These are phyloP conservation scores for Sclerurus mexicanus DNA, from an alignment of 2,113 vertebrate species.

Conservation along the genomic window DNA sequence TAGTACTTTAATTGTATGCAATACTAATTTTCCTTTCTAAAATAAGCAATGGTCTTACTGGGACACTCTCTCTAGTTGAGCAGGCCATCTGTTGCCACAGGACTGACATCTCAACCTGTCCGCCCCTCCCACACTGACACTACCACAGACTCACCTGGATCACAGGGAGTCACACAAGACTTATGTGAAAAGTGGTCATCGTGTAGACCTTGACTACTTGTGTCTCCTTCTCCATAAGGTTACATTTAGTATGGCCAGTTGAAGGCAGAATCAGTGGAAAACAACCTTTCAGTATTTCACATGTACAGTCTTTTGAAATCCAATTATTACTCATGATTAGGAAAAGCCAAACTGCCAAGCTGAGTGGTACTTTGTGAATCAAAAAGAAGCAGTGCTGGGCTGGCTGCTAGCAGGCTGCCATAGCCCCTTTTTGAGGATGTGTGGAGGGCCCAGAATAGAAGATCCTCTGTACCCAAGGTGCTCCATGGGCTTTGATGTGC, in stretches of 20 bases:
- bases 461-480: accelerated
- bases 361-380: background rate
- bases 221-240: background rate
- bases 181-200: background rate
- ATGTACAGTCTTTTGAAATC: accelerated
- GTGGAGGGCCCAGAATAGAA: background rate
- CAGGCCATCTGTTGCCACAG: background rate
- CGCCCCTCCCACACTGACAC: background rate
- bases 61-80: background rate
- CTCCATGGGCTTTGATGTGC: background rate
- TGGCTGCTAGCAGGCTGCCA: background rate
- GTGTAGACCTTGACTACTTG: background rate
- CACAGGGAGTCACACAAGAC: background rate
- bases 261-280: background rate
- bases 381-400: background rate
- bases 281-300: background rate
- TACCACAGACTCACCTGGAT: background rate
- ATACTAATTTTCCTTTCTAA: background rate
- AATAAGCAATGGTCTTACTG: background rate
- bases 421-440: accelerated
- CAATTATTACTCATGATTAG: background rate
- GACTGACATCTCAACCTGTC: background rate
- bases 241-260: background rate
- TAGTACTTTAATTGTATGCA: background rate
- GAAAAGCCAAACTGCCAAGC: background rate